phyloP scores from a whole-genome alignment of 1,140 invertebrate genomes.

The Eupristina koningsbergeri region DNA sequence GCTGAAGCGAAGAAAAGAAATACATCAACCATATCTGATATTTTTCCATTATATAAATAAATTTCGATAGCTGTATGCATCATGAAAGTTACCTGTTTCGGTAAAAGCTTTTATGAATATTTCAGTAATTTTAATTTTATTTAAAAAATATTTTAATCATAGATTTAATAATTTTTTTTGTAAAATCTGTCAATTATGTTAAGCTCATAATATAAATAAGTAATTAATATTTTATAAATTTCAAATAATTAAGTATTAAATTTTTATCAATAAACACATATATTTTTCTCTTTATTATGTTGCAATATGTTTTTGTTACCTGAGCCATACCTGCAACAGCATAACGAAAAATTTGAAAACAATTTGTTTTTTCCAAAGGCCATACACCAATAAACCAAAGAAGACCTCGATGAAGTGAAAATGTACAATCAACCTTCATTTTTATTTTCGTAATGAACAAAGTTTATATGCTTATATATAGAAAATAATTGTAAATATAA shows the following conservation, averaged over 20 bases:
- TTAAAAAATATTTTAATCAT: no score
- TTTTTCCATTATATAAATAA: constrained; percentile 1
- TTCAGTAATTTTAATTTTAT: background rate
- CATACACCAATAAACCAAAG: constrained; percentile 39
- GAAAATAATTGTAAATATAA: background rate
- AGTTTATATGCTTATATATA: background rate
- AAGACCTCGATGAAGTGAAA: constrained; percentile 17
- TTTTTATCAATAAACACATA: no score
- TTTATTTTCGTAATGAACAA: background rate
- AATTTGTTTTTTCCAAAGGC: constrained; percentile 38
- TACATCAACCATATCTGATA: constrained; percentile 37
- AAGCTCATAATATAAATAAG: no score
- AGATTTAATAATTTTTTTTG: background rate
- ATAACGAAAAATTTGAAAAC: constrained; percentile 26
- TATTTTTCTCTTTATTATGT: no score
- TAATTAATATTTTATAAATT: no score
- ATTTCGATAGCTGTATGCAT: constrained; percentile 25
- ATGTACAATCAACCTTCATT: constrained; percentile 24
- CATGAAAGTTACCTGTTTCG: constrained; percentile 19
- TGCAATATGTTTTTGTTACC: constrained; percentile 3
- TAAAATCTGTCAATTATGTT: no score
- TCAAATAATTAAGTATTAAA: no score
- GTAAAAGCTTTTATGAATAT: background rate
- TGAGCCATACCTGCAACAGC: background rate
- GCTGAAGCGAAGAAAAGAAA: constrained; percentile 29